These are phyloP conservation scores for Dicrostonyx torquatus DNA, from an alignment of 2,797 vertebrate species.

Conservation along the genomic window DNA sequence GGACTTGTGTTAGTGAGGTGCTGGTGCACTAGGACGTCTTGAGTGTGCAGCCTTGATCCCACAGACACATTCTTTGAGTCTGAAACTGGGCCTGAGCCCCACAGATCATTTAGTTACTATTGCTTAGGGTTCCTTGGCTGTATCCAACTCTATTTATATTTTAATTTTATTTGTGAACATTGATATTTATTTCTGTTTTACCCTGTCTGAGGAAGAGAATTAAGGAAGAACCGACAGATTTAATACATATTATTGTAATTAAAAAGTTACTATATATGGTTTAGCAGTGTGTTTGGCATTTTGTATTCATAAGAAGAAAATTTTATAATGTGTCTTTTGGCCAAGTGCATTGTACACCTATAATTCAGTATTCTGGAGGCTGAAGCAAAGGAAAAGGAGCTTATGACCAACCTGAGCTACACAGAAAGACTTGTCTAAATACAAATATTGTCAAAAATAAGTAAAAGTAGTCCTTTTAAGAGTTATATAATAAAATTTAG, in stretches of 20 bases:
- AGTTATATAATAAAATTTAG: conserved; percentile 25
- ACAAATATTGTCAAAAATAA: background rate
- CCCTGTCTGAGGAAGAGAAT: background rate
- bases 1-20: background rate
- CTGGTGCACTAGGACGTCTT: background rate
- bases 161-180: conserved; percentile 26
- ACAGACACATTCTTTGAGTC: background rate
- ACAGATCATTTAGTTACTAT: background rate
- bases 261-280: background rate
- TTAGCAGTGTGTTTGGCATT: conserved; percentile 8
- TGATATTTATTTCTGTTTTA: conserved; percentile 32
- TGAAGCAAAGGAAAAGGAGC: background rate
- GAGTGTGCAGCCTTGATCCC: background rate
- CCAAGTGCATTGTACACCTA: background rate
- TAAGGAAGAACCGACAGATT: conserved; percentile 37
- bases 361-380: no score
- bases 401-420: background rate
- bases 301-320: conserved; percentile 26
- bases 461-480: background rate
- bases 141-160: conserved; percentile 44
- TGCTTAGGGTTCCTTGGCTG: conserved; percentile 9
- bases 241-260: background rate
- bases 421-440: background rate
- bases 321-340: background rate
- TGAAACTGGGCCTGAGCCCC: background rate